These are phyloP conservation scores for Ypsolopha sequella DNA, from an alignment of 2,888 invertebrate genomes.

Conservation along the genomic window DNA sequence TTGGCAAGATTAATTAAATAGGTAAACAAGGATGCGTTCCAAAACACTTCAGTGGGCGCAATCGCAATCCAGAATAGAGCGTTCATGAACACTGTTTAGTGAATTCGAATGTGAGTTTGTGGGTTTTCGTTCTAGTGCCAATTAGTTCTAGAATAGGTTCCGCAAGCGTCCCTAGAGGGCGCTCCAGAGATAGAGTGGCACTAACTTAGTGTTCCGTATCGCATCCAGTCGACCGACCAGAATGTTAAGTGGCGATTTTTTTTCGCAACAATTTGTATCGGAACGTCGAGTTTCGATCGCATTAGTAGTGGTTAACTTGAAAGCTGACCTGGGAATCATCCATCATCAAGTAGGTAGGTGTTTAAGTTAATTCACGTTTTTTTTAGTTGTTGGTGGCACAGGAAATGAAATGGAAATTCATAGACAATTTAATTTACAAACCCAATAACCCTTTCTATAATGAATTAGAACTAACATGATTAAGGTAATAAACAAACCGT, in stretches of 20 bases:
- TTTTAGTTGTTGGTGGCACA: background rate
- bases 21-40: too few species aligned
- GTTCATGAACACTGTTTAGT: background rate
- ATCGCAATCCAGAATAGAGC: background rate
- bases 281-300: background rate
- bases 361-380: background rate
- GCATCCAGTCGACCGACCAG: background rate
- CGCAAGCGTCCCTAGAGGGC: slow-evolving; percentile 18
- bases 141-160: slow-evolving; percentile 40
- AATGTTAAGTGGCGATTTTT: slow-evolving; percentile 1
- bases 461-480: background rate
- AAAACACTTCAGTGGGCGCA: too few species aligned
- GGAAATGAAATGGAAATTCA: too few species aligned
- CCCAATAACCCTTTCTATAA: background rate
- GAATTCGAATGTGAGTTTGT: background rate
- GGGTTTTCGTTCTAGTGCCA: slow-evolving; percentile 16
- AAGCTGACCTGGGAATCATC: background rate
- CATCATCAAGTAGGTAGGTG: background rate
- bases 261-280: background rate
- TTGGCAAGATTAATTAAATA: too few species aligned
- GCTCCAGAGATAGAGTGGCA: slow-evolving; percentile 19
- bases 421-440: too few species aligned
- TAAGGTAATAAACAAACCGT: background rate
- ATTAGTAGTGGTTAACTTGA: background rate
- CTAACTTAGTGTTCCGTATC: slow-evolving; percentile 21